Percentiles rank a stretch among this genome's conserved stretches.
phyloP scores from a whole-genome alignment of 2,888 invertebrate species.

The Acanthosepion pharaonis region DNA sequence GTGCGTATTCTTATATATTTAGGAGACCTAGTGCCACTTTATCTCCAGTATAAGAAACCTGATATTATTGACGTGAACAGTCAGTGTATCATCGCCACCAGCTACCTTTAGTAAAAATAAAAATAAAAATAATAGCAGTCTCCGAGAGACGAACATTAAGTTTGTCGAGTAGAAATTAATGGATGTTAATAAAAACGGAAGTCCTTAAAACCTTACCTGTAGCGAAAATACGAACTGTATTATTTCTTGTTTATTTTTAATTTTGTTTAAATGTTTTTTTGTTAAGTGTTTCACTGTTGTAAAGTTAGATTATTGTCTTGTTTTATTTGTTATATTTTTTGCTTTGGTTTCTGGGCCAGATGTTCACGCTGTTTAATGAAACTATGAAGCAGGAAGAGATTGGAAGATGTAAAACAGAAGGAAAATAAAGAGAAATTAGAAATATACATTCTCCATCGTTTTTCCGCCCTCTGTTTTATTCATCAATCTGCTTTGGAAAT shows the following conservation, averaged over 20 bases:
- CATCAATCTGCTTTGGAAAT: not conserved
- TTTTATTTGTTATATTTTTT: not conserved
- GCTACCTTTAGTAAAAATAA: no score
- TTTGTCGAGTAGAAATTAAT: not conserved
- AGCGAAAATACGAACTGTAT: not conserved
- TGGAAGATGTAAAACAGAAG: not conserved
- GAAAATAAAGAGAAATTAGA: not conserved
- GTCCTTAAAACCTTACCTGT: conserved; percentile 1
- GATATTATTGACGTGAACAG: no score
- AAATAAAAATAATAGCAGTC: not conserved
- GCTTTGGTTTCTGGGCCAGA: not conserved
- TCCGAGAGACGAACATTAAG: not conserved
- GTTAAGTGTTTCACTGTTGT: not conserved
- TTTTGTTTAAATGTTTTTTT: not conserved
- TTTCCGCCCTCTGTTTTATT: not conserved
- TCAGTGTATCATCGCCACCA: no score
- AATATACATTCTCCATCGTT: not conserved
- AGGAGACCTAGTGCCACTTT: no score
- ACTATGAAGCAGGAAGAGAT: not conserved
- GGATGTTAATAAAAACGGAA: not conserved
- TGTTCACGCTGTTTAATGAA: not conserved
- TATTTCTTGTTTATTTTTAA: not conserved
- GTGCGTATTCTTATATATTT: no score
- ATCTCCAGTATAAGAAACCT: no score
- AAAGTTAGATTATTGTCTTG: not conserved